Evolutionary conservation across 2,888 invertebrate genomes (phyloP).

Genomic region (Plebejus melissa): DNA sequence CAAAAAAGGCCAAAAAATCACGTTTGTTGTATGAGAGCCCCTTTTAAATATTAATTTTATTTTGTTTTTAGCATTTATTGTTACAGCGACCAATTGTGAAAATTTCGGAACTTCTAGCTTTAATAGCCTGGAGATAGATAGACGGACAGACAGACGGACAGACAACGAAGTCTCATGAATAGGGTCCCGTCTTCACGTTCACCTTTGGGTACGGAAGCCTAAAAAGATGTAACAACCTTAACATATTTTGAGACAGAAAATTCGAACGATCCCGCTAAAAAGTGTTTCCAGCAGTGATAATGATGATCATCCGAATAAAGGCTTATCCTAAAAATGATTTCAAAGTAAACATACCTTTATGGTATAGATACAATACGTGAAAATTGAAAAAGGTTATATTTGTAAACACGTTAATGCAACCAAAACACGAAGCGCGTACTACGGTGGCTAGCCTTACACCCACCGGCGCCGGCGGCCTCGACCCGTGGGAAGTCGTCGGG

Average conservation of each 20-base stretch:
- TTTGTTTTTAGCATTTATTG: no score
- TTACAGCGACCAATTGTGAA: no score
- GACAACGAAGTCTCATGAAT: no score
- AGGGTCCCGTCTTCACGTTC: no score
- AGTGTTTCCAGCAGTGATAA: conserved; percentile 1
- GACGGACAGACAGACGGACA: no score
- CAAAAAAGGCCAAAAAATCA: no score
- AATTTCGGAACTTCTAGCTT: no score
- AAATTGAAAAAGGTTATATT: conserved; percentile 18
- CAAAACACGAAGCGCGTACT: conserved; percentile 24
- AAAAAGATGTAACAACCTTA: no score
- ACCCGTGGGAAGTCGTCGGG: conserved; percentile 42
- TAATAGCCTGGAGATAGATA: no score
- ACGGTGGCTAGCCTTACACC: conserved; percentile 37
- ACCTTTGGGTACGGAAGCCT: no score
- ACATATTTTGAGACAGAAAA: not conserved
- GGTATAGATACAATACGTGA: conserved; percentile 23
- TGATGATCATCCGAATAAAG: conserved; percentile 2
- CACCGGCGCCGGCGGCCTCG: conserved; percentile 37
- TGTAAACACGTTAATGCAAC: conserved; percentile 26
- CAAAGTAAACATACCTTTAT: conserved; percentile 14
- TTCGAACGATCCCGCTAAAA: not conserved
- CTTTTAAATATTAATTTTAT: no score
- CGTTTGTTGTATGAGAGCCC: no score
- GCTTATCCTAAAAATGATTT: conserved; percentile 3